Conservation (phyloP, 1,140 invertebrate species). For the Drosophila tropicalis region DNA sequence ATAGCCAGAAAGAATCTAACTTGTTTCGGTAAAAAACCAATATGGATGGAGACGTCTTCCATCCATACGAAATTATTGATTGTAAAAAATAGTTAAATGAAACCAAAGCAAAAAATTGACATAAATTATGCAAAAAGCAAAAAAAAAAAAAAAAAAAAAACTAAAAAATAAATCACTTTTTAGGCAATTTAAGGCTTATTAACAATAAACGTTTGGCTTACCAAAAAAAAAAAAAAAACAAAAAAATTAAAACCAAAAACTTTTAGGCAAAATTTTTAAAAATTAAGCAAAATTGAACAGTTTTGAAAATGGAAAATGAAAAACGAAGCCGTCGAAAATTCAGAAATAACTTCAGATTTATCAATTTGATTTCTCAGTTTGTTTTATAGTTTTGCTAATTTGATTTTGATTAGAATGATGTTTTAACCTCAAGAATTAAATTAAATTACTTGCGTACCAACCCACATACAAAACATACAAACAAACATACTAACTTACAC, state of each 20-base stretch:
- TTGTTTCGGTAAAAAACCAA: slow-evolving; percentile 77
- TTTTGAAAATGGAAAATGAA: slow-evolving; percentile 34
- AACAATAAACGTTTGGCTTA: slow-evolving; percentile 82
- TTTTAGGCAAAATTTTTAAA: slow-evolving; percentile 63
- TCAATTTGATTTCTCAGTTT: slow-evolving; percentile 41
- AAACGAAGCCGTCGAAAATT: slow-evolving; percentile 62
- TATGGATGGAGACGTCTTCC: slow-evolving; percentile 41
- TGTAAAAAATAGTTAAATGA: slow-evolving; percentile 11
- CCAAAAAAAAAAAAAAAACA: slow-evolving; percentile 32
- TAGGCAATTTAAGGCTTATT: slow-evolving; percentile 83
- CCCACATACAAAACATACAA: slow-evolving; percentile 33
- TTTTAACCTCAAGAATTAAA: slow-evolving; percentile 36
- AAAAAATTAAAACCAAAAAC: slow-evolving; percentile 46
- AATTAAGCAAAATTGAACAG: slow-evolving; percentile 53
- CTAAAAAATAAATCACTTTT: slow-evolving; percentile 52
- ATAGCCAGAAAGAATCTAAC: slow-evolving; percentile 69
- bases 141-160: slow-evolving; percentile 54
- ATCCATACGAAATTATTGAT: slow-evolving; percentile 13
- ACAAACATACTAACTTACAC: slow-evolving; percentile 39
- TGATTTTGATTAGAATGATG: slow-evolving; percentile 16
- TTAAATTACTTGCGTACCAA: slow-evolving; percentile 60
- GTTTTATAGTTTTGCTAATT: slow-evolving; percentile 39
- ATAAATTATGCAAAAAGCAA: slow-evolving; percentile 23
- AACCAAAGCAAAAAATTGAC: slow-evolving; percentile 14
- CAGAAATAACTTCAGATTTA: slow-evolving; percentile 52